These are phyloP conservation scores for Bombus impatiens DNA, from an alignment of 1,140 invertebrate species.

Conservation along the genomic window DNA sequence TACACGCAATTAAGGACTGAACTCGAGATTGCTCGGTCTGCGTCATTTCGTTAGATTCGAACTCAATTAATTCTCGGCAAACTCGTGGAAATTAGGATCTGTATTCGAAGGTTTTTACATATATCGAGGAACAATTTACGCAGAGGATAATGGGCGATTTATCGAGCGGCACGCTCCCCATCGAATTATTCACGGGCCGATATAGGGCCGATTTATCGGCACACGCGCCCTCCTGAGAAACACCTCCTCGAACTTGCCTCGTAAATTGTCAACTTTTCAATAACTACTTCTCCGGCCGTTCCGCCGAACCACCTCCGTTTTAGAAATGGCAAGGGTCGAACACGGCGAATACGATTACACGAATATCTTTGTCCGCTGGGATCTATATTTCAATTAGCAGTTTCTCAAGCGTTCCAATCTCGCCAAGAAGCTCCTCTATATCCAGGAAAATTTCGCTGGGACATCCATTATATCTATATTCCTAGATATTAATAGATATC, in stretches of 20 bases:
- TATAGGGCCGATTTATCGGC: slow-evolving; percentile 44
- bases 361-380: slow-evolving; percentile 27
- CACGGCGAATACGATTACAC: slow-evolving; percentile 31
- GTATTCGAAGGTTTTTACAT: slow-evolving; percentile 4
- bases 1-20: neutral
- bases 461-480: too few species aligned
- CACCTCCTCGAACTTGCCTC: slow-evolving; percentile 42
- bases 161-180: slow-evolving; percentile 17
- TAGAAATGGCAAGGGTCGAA: neutral
- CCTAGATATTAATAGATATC: too few species aligned
- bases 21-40: neutral
- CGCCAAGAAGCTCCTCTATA: neutral
- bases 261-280: slow-evolving; percentile 61
- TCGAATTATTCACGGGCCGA: slow-evolving; percentile 40
- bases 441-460: too few species aligned
- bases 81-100: neutral
- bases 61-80: neutral
- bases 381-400: slow-evolving; percentile 34
- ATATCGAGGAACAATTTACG: neutral
- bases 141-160: slow-evolving; percentile 15
- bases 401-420: slow-evolving; percentile 21
- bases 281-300: slow-evolving; percentile 33
- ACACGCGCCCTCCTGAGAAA: slow-evolving; percentile 9
- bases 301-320: neutral
- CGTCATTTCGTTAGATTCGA: neutral